phyloP scores from a whole-genome alignment of 2,888 invertebrate species.

The Xestia xanthographa region DNA sequence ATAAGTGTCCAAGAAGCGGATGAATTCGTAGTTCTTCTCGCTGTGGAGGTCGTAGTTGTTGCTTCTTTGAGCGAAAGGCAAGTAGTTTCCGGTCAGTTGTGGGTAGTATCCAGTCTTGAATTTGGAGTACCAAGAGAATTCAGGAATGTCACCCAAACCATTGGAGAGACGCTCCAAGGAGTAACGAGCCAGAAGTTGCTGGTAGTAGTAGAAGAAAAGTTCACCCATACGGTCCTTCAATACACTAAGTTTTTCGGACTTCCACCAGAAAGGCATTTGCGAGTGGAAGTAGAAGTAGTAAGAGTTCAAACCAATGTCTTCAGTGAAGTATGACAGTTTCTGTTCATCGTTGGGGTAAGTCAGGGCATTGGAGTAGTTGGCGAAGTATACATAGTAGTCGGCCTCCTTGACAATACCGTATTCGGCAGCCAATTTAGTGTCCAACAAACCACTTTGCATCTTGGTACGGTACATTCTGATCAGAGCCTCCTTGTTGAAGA shows the following conservation, averaged over 20 bases:
- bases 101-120: constrained; percentile 81
- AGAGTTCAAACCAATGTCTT: constrained; percentile 92
- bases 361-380: constrained; percentile 90
- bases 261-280: constrained; percentile 92
- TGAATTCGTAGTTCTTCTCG: constrained; percentile 86
- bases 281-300: constrained; percentile 92
- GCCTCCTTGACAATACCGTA: constrained; percentile 83
- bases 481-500: constrained; percentile 91
- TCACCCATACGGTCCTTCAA: constrained; percentile 92
- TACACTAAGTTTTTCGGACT: constrained; percentile 85
- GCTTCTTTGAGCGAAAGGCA: constrained; percentile 91
- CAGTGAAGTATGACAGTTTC: constrained; percentile 92
- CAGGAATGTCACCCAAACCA: constrained; percentile 91
- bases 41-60: constrained; percentile 91
- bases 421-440: constrained; percentile 77
- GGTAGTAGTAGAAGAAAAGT: constrained; percentile 92
- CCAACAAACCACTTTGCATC: constrained; percentile 78
- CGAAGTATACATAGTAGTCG: constrained; percentile 87
- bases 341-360: constrained; percentile 90
- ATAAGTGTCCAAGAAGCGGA: constrained; percentile 91
- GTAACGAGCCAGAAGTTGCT: constrained; percentile 93
- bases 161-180: constrained; percentile 93
- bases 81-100: constrained; percentile 65
- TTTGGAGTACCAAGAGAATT: constrained; percentile 92
- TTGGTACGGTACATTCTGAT: constrained; percentile 83